These are phyloP conservation scores for Zosterops lateralis DNA, from an alignment of 2,113 vertebrate species.

Conservation along the genomic window DNA sequence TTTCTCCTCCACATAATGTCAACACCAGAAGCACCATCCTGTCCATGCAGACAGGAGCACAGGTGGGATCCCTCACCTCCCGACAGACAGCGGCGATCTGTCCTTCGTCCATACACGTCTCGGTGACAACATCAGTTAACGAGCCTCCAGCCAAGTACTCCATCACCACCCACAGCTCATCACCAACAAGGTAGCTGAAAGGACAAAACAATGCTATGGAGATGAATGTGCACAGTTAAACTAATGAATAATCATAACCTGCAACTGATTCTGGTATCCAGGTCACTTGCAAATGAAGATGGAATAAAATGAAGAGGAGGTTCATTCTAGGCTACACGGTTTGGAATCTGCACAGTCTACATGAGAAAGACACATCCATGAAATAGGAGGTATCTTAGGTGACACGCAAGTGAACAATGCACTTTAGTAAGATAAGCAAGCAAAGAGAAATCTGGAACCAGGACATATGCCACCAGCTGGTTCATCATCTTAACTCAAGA, in stretches of 20 bases:
- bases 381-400: background rate
- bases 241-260: background rate
- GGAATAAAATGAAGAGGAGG: background rate
- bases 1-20: background rate
- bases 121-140: constrained; percentile 95
- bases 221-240: background rate
- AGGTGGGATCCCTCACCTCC: constrained; percentile 79
- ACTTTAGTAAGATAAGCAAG: background rate
- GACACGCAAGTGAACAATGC: background rate
- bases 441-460: background rate
- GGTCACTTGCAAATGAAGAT: background rate
- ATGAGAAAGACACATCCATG: background rate
- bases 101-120: constrained; percentile 98
- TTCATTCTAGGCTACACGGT: background rate
- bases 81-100: constrained; percentile 98
- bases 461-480: background rate
- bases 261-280: background rate
- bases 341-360: background rate
- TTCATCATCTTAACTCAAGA: background rate
- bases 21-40: background rate
- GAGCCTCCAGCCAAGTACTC: constrained; percentile 97
- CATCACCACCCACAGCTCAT: constrained; percentile 99
- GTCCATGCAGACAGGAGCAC: background rate
- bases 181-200: constrained; percentile 93
- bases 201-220: background rate